Base-by-base conservation (phyloP, 2,113 vertebrate species). In the Lasiurus cinereus region DNA sequence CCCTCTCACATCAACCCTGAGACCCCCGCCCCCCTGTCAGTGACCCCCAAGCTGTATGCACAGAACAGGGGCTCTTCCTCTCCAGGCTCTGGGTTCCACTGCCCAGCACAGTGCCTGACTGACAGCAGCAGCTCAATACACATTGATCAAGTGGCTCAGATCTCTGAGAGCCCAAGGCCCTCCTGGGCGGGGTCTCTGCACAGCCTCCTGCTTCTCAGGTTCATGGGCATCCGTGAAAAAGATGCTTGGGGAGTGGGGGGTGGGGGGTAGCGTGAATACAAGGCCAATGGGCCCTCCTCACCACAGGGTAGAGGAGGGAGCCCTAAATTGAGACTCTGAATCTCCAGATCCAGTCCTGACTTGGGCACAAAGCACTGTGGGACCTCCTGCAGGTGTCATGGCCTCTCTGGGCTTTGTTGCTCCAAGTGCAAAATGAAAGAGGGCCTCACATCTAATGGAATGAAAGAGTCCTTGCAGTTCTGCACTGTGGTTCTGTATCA, bases 161-260 rank as follows among this genome's bases (percentile, higher is more conserved):
- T 21, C 56, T 59, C 7, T 0, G 11, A 48, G 39, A 10, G 10
- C 18, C 43, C 29, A 13, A 31, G 13, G 18, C 24, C 22, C 3
- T 11, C 15, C 4, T 9, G 39, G 56, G 19, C 19, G 24, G 10
- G 66, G 1, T n/a, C 27, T 13, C 3, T 6, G 24, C n/a, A 6
- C 10, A 19, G 64, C 31, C 72, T 56, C 1, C 69, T 13, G 31
- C 85, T 76, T 67, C 67, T 62, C 43, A 1, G 46, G 15, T 21
- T 72, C 24, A 0, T 4, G 46, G 70, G 4, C 13, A 1, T 31
- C 18, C 29, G 0, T 0, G 16, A 3, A 29, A 21, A 56, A 46
- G 29, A 21, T 13, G 39, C 43, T 14, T 6, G 12, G 22, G 16
- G 5, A 4, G 8, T 21, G 15, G 5, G 8, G 6, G 14, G 7